A percentile compares a stretch with the other conserved stretches of the same genome.
Conservation (phyloP, 2,797 vertebrate genomes). For the Discoglossus pictus region DNA sequence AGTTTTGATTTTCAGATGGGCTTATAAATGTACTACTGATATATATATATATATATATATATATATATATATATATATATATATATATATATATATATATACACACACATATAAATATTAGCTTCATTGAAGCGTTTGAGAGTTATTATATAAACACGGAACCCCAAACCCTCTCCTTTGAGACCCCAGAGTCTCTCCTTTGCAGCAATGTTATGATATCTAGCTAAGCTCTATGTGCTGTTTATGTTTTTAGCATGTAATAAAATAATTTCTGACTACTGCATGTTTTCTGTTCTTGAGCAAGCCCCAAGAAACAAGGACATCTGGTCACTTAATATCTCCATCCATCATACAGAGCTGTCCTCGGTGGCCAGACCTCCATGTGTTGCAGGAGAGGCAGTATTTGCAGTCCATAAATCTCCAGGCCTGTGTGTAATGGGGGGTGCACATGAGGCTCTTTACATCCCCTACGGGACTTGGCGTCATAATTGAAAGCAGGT, state of each 20-base stretch:
- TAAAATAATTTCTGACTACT: constrained; percentile 20
- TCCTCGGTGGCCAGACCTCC: constrained; percentile 23
- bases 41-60: no score
- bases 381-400: constrained; percentile 55
- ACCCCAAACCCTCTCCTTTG: no score
- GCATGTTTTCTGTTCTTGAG: constrained; percentile 20
- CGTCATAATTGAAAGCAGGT: constrained; percentile 28
- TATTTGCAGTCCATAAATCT: constrained; percentile 64
- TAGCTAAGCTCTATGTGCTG: background rate
- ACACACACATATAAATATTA: no score
- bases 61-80: no score
- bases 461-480: background rate
- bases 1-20: no score
- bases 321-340: constrained; percentile 54
- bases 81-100: no score
- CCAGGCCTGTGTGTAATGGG: constrained; percentile 40
- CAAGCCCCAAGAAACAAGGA: constrained; percentile 66
- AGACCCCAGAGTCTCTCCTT: no score
- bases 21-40: no score
- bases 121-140: no score
- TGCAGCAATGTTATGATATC: no score
- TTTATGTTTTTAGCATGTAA: constrained; percentile 17
- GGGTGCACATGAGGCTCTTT: background rate
- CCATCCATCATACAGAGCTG: constrained; percentile 55
- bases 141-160: no score